Evolutionary conservation across 2,113 vertebrate genomes (phyloP).

Genomic region (Phaetusa simplex): DNA sequence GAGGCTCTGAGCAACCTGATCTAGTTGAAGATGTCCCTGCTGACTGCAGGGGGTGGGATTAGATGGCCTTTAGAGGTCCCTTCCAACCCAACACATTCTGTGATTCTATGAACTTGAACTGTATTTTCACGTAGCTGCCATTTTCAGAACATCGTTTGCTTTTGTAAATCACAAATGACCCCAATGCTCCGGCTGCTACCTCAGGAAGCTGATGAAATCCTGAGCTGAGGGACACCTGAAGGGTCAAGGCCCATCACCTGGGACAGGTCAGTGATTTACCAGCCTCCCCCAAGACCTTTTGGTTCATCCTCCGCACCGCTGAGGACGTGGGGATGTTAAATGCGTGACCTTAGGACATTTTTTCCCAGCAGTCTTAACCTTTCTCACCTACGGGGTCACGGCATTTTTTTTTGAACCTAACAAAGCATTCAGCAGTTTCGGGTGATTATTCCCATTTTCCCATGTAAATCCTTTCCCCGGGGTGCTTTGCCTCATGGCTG

Average conservation of each 20-base stretch:
- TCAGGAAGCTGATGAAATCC: neutral
- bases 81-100: too few species aligned
- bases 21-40: too few species aligned
- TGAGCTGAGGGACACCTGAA: neutral
- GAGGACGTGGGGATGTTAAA: neutral
- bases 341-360: accelerated
- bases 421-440: neutral
- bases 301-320: neutral
- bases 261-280: neutral
- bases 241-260: neutral
- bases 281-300: neutral
- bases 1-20: too few species aligned
- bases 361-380: neutral
- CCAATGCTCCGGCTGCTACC: neutral
- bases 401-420: neutral
- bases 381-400: accelerated
- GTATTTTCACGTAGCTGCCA: neutral
- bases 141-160: neutral
- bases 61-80: too few species aligned
- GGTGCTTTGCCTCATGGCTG: neutral
- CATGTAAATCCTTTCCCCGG: neutral
- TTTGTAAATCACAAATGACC: neutral
- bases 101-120: too few species aligned
- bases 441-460: neutral
- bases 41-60: too few species aligned